These are phyloP conservation scores for Limnephilus marmoratus DNA, from an alignment of 2,888 invertebrate species.

Conservation along the genomic window DNA sequence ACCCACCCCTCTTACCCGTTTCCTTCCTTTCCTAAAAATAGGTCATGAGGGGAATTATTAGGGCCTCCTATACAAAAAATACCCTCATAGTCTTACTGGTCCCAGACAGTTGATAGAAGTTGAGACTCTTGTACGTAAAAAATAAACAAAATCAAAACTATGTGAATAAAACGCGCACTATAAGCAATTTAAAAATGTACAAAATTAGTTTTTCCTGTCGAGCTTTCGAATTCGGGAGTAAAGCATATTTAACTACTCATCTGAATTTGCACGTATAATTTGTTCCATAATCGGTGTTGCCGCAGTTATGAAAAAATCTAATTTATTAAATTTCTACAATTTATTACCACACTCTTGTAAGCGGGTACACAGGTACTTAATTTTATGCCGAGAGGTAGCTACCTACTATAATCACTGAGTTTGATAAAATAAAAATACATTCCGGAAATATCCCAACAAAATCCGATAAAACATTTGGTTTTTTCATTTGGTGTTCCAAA, in stretches of 20 bases:
- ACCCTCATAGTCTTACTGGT: too few relatives aligned
- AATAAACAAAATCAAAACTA: too few relatives aligned
- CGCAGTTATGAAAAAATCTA: neutral
- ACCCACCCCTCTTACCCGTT: too few relatives aligned
- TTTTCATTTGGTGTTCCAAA: neutral
- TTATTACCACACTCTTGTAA: neutral
- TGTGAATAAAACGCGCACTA: too few relatives aligned
- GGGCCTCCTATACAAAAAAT: too few relatives aligned
- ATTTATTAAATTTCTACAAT: neutral
- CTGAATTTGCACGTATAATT: too few relatives aligned
- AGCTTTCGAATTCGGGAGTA: neutral
- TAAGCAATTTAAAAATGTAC: too few relatives aligned
- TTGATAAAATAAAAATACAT: neutral
- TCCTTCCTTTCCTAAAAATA: too few relatives aligned
- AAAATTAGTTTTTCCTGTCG: neutral
- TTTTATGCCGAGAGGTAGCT: neutral
- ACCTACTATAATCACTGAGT: neutral
- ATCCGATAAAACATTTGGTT: neutral
- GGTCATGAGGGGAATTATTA: too few relatives aligned
- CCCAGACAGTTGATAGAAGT: too few relatives aligned
- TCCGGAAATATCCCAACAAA: neutral
- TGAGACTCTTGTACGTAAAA: too few relatives aligned
- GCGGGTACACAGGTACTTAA: neutral
- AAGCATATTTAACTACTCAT: neutral
- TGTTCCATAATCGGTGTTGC: neutral